Evolutionary conservation across 2,888 invertebrate species (phyloP).

Genomic region (Nymphalis c-album): DNA sequence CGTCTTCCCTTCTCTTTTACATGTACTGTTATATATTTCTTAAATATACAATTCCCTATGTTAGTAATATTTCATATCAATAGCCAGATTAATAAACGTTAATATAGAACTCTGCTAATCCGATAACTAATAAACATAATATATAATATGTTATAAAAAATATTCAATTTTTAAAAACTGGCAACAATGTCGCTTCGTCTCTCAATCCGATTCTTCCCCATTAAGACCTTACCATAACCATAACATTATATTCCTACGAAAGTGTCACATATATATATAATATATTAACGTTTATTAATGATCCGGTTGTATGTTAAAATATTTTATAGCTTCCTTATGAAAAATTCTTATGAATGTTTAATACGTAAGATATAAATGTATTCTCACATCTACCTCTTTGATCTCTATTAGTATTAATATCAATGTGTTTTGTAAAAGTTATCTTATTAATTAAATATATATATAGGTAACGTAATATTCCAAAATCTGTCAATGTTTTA

Average conservation of each 20-base stretch:
- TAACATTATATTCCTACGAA: too few species aligned
- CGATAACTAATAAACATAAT: too few species aligned
- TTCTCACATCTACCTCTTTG: conserved; percentile 62
- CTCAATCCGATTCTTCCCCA: too few species aligned
- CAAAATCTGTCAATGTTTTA: neutral
- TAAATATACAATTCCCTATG: conserved; percentile 15
- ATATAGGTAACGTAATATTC: neutral
- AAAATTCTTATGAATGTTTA: conserved; percentile 69
- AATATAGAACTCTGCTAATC: neutral
- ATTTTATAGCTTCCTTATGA: conserved; percentile 47
- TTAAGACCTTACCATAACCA: too few species aligned
- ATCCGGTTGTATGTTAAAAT: conserved; percentile 40
- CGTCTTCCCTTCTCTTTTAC: conserved; percentile 47
- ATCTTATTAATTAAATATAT: neutral
- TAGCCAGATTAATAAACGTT: conserved; percentile 1
- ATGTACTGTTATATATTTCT: conserved; percentile 26
- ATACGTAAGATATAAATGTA: conserved; percentile 44
- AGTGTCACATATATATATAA: too few species aligned
- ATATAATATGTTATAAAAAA: too few species aligned
- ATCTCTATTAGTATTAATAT: conserved; percentile 44
- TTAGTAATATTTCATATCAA: conserved; percentile 7
- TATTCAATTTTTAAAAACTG: too few species aligned
- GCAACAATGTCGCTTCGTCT: too few species aligned
- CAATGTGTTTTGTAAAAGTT: too few species aligned
- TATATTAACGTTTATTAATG: conserved; percentile 3